phyloP scores from a whole-genome alignment of 2,797 vertebrate genomes.

The Scomberomorus guttatus region DNA sequence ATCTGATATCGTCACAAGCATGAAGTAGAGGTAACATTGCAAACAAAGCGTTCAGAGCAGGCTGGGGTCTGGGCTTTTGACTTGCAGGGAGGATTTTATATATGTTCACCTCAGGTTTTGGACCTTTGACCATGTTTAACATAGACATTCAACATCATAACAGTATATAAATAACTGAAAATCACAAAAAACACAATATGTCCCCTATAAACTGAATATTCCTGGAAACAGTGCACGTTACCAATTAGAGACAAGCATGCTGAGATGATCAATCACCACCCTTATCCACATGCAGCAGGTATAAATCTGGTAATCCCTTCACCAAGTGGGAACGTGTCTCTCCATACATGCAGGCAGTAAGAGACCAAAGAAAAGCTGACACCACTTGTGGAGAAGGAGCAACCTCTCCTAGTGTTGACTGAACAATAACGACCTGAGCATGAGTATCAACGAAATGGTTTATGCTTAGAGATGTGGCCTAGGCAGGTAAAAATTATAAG shows the following conservation, averaged over 20 bases:
- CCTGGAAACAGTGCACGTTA: not conserved
- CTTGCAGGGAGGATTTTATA: too few species aligned
- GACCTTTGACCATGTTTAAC: too few species aligned
- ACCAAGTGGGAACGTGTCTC: not conserved
- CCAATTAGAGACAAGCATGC: conserved; percentile 10
- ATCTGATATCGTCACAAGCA: too few species aligned
- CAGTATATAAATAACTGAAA: too few species aligned
- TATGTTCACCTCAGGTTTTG: too few species aligned
- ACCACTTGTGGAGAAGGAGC: not conserved
- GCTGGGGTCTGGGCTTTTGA: too few species aligned
- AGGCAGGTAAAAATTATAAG: not conserved
- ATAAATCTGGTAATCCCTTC: conserved; percentile 3
- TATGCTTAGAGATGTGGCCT: not conserved
- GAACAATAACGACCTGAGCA: not conserved
- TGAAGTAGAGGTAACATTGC: too few species aligned
- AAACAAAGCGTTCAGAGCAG: too few species aligned
- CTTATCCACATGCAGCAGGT: not conserved
- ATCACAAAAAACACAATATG: too few species aligned
- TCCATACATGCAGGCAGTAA: not conserved
- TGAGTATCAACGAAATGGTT: not conserved
- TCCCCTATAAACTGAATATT: not conserved
- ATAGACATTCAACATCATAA: too few species aligned
- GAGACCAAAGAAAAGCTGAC: conserved; percentile 2
- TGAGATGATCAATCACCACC: not conserved
- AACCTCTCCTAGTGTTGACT: not conserved